Evolutionary conservation across 2,888 invertebrate species (phyloP).

Genomic region (Lithophane socia): DNA sequence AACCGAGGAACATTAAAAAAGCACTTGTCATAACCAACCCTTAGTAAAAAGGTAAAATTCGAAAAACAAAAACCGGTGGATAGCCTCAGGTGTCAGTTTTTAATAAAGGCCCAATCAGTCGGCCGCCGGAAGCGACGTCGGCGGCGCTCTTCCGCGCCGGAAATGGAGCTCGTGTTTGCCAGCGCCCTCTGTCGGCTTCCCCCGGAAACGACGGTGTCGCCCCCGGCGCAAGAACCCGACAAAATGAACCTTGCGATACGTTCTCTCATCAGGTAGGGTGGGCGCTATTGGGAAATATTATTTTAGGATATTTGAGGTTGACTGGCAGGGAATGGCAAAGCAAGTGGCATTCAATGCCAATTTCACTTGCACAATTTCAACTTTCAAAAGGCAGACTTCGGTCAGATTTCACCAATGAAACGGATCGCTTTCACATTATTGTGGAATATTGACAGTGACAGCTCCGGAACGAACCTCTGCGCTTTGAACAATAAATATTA

Average conservation of each 20-base stretch:
- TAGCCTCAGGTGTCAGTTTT: conserved; percentile 89
- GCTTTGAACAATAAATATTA: not conserved
- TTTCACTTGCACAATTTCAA: not conserved
- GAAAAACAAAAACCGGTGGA: conserved; percentile 68
- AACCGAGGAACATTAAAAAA: conserved; percentile 60
- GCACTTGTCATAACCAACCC: conserved; percentile 66
- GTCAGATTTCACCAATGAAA: no score
- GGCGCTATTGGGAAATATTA: not conserved
- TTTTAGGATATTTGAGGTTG: conserved; percentile 36
- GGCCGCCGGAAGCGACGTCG: conserved; percentile 84
- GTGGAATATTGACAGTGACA: not conserved
- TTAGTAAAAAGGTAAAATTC: conserved; percentile 59
- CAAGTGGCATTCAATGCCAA: not conserved
- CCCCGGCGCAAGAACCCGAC: conserved; percentile 71
- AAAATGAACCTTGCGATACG: conserved; percentile 74
- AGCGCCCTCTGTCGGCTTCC: conserved; percentile 82
- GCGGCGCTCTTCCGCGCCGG: conserved; percentile 84
- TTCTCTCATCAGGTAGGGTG: conserved; percentile 65
- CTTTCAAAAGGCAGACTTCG: not conserved
- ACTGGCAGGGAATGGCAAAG: no score
- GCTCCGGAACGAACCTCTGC: not conserved
- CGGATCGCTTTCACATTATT: no score
- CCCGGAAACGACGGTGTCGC: conserved; percentile 80
- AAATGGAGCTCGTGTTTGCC: conserved; percentile 88
- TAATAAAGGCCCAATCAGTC: conserved; percentile 90